Conservation (phyloP, 1,140 invertebrate genomes). For the Dreissena polymorpha region DNA sequence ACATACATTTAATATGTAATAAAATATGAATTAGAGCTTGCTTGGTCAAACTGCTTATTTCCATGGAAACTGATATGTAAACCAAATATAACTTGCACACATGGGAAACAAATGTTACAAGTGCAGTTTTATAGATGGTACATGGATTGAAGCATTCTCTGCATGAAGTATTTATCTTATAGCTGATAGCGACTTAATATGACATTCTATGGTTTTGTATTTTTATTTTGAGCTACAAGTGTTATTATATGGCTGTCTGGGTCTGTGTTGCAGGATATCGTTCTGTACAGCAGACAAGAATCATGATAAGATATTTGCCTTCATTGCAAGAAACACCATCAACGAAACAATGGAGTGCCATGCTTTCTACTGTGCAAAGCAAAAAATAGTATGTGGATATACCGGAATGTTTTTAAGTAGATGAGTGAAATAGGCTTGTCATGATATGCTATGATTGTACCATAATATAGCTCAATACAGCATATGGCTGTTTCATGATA, state of each 20-base stretch:
- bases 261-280: slow-evolving; percentile 86
- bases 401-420: neutral
- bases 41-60: no score
- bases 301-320: slow-evolving; percentile 92
- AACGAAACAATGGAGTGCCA: slow-evolving; percentile 92
- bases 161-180: no score
- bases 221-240: neutral
- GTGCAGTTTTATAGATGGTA: no score
- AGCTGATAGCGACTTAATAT: no score
- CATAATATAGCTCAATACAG: neutral
- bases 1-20: no score
- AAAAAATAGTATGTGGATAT: slow-evolving; percentile 85
- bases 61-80: no score
- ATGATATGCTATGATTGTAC: neutral
- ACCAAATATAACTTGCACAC: no score
- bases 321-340: slow-evolving; percentile 87
- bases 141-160: no score
- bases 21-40: no score
- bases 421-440: neutral
- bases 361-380: slow-evolving; percentile 90
- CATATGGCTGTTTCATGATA: no score
- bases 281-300: slow-evolving; percentile 93
- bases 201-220: neutral
- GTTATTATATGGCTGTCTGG: no score
- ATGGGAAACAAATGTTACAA: no score